phyloP scores from a whole-genome alignment of 2,888 invertebrate genomes.

The Epistrophella euchroma region DNA sequence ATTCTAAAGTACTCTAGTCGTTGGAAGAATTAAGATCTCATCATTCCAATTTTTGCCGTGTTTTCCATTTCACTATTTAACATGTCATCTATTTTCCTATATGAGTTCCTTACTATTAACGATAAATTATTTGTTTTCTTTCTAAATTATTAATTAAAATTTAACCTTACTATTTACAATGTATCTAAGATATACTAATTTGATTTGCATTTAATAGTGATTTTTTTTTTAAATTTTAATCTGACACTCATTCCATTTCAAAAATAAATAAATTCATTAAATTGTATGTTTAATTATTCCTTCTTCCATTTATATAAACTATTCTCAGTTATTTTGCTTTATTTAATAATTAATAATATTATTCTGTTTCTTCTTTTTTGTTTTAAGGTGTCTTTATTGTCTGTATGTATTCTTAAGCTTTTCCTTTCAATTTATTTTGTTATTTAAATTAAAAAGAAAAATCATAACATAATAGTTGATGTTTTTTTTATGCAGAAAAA shows the following conservation, averaged over 20 bases:
- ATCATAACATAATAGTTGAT: constrained; percentile 33
- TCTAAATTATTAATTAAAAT: constrained; percentile 64
- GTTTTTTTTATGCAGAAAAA: constrained; percentile 41
- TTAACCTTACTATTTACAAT: constrained; percentile 70
- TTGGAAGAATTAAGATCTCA: constrained; percentile 48
- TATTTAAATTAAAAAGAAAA: constrained; percentile 14
- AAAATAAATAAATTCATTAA: constrained; percentile 69
- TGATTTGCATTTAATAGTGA: constrained; percentile 55
- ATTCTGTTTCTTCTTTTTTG: constrained; percentile 33
- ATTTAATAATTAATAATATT: constrained; percentile 41
- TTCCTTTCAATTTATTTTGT: constrained; percentile 41
- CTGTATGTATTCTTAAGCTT: constrained; percentile 68
- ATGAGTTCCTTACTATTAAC: constrained; percentile 64
- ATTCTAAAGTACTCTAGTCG: constrained; percentile 54
- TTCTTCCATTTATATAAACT: constrained; percentile 22
- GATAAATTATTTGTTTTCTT: constrained; percentile 45
- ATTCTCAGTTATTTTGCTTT: constrained; percentile 38
- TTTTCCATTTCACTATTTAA: constrained; percentile 51
- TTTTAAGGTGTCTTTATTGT: constrained; percentile 65
- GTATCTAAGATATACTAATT: constrained; percentile 45
- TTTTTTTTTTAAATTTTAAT: constrained; percentile 13
- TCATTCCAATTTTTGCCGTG: constrained; percentile 12
- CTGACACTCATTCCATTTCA: constrained; percentile 56
- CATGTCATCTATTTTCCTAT: constrained; percentile 45
- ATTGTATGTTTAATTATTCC: constrained; percentile 30